Conservation (phyloP, 92 coral and sea anemone genomes). For the Siderastrea siderea region DNA sequence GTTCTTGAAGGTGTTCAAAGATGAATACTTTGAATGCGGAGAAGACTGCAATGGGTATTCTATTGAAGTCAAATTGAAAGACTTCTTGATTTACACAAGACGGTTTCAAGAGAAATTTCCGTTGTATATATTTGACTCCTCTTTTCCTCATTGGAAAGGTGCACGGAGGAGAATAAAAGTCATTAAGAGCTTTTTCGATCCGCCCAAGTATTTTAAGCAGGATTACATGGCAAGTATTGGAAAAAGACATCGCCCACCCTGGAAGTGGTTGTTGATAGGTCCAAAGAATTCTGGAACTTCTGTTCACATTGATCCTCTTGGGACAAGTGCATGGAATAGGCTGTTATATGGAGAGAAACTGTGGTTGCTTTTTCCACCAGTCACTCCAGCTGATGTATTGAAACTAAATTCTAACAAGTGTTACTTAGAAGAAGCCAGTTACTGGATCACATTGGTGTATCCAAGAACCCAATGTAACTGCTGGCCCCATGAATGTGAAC, state of each 20-base stretch:
- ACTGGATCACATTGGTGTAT: neutral
- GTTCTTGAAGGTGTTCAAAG: slow-evolving; percentile 25
- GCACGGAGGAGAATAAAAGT: neutral
- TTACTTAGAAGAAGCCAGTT: slow-evolving; percentile 8
- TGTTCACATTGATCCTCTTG: slow-evolving; percentile 48
- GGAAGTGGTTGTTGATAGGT: slow-evolving; percentile 41
- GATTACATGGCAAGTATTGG: slow-evolving; percentile 23
- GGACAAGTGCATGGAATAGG: slow-evolving; percentile 52
- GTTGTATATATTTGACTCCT: slow-evolving; percentile 25
- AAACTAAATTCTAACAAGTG: neutral
- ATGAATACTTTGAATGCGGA: slow-evolving; percentile 34
- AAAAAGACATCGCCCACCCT: slow-evolving; percentile 22
- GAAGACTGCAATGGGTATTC: slow-evolving; percentile 39
- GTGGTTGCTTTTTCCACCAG: slow-evolving; percentile 43
- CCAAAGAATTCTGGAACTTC: slow-evolving; percentile 40
- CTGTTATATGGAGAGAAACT: slow-evolving; percentile 28
- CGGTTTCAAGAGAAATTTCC: slow-evolving; percentile 32
- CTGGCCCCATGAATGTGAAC: slow-evolving; percentile 32
- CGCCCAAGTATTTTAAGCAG: slow-evolving; percentile 30
- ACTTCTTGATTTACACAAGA: slow-evolving; percentile 22
- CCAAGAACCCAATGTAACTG: slow-evolving; percentile 16
- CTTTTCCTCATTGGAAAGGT: slow-evolving; percentile 28
- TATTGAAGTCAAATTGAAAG: slow-evolving; percentile 23
- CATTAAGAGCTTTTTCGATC: neutral
- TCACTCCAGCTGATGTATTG: slow-evolving; percentile 19